Conservation (phyloP, 1,140 invertebrate species). For the Diploscapter pachys region DNA sequence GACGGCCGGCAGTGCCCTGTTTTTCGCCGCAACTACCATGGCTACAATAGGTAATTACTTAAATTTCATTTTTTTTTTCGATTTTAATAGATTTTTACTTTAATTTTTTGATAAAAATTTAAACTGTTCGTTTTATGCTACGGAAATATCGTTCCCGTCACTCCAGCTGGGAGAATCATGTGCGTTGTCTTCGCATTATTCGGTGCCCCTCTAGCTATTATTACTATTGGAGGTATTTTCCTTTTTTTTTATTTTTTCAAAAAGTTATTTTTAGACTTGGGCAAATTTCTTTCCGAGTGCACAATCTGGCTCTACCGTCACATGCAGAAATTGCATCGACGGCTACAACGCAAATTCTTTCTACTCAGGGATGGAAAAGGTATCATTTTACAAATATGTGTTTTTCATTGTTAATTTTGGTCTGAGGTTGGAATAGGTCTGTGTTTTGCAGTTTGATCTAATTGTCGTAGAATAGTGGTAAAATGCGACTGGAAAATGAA, state of each 20-base stretch:
- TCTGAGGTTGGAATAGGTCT: constrained; percentile 23
- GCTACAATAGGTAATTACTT: constrained; percentile 49
- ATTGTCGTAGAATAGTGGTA: constrained; percentile 1
- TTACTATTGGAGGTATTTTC: constrained; percentile 59
- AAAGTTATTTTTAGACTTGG: constrained; percentile 42
- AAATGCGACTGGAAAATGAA: constrained; percentile 33
- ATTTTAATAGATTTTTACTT: no score
- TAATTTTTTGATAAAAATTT: neutral
- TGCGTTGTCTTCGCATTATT: constrained; percentile 79
- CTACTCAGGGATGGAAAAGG: constrained; percentile 20
- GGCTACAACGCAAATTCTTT: neutral
- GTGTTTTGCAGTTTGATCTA: constrained; percentile 1
- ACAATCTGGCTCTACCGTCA: constrained; percentile 55
- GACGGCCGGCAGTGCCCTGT: constrained; percentile 53
- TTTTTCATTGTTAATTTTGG: no score
- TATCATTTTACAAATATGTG: constrained; percentile 34
- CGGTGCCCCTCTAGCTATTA: constrained; percentile 74
- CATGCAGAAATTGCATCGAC: constrained; percentile 17
- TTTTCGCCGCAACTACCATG: constrained; percentile 58
- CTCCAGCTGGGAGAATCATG: constrained; percentile 74
- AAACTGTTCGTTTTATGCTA: constrained; percentile 69
- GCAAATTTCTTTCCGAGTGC: constrained; percentile 58
- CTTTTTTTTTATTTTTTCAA: neutral
- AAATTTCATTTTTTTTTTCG: no score
- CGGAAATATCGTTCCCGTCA: constrained; percentile 87